Conservation (phyloP, 2,797 vertebrate genomes). For the Choloepus didactylus region DNA sequence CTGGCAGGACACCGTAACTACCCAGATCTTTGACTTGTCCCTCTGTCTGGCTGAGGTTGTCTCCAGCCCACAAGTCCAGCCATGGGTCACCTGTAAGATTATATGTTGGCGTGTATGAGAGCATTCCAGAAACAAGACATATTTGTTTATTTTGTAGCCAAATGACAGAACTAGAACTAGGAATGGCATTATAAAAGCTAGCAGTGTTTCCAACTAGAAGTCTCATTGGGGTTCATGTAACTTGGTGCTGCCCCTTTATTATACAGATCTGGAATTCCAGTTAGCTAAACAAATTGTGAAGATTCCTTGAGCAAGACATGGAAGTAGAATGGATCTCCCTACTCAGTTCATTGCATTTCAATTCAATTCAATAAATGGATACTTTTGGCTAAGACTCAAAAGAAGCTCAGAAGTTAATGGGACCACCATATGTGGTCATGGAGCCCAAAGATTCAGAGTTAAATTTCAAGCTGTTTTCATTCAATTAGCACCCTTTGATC, state of each 20-base stretch:
- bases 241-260: not conserved
- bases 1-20: slow-evolving; percentile 66
- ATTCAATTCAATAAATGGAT: too few relatives aligned
- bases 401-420: not conserved
- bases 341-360: not conserved
- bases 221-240: not conserved
- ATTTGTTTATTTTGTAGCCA: slow-evolving; percentile 39
- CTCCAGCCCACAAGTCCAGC: slow-evolving; percentile 62
- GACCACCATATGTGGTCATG: not conserved
- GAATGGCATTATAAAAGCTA: not conserved
- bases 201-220: not conserved
- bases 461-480: not conserved
- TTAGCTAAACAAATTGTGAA: fast-evolving
- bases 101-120: slow-evolving; percentile 2
- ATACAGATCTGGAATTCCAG: not conserved
- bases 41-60: slow-evolving; percentile 70
- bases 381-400: not conserved
- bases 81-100: slow-evolving; percentile 64
- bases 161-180: slow-evolving; percentile 54
- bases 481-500: not conserved
- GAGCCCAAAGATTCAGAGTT: not conserved
- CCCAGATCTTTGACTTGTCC: slow-evolving; percentile 21
- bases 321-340: too few relatives aligned
- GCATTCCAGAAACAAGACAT: slow-evolving; percentile 41
- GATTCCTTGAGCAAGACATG: fast-evolving